Evolutionary conservation across 1,140 invertebrate genomes (phyloP), one percentile per base, ranked within the genome.

Genomic region (Drosophila kurseongensis): DNA sequence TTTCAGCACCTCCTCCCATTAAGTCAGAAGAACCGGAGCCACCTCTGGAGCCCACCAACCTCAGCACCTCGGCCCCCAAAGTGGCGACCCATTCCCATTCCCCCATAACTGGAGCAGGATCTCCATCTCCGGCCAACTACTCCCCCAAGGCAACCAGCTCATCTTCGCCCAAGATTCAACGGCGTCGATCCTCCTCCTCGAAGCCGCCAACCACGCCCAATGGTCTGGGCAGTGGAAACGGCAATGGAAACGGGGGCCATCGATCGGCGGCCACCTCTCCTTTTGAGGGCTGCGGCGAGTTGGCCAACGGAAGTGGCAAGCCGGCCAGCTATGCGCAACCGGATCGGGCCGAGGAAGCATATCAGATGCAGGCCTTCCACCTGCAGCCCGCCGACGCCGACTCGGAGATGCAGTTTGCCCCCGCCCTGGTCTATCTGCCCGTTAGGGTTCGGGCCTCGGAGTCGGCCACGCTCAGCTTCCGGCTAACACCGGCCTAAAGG

Each of bases 401-500:
- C 27, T 71, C 73, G 35, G 81, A 86, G 51, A 61, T 78, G 18
- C 75, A 72, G 81, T 96, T 98, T 92, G 95, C 97, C 62, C 97
- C 98, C 29, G 97, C 97, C 58, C 93, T 98, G 60, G 97, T 98
- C 88, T 98, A 98, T 93, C 94, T 98, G 90, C 98, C 98, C 44
- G 97, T 98, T 60, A 95, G 96, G 75, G 95, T 97, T 76, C 95
- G 96, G 91, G 94, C 98, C 73, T 95, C 84, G 95, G 83, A 83
- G 47, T 73, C 83, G 62, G 94, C 98, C 77, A 97, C 97, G 62
- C 95, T 97, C 58, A 97, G 97, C 90, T 98, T 98, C 92, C 97
- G 95, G 78, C 95, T 99, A 55, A 98, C 96, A 84, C 97, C 97
- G 67, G 96, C 97, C 93, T 98, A 95, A 32, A 90, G 14, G 58